Conservation (phyloP, 2,888 invertebrate species). For the Drosophila picticornis region DNA sequence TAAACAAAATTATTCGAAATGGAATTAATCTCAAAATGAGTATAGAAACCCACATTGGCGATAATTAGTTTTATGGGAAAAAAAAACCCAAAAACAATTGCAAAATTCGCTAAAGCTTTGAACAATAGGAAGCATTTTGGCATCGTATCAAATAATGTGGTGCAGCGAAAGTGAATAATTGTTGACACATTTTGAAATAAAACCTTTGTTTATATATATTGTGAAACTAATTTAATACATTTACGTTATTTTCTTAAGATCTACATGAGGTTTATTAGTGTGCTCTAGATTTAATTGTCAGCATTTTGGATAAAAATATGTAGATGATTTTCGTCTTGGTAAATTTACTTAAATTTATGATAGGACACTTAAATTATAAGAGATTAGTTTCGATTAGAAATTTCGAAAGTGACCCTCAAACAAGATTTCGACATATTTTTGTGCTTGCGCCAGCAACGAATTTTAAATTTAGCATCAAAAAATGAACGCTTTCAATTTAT, state of each 20-base stretch:
- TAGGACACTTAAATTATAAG: slow-evolving; percentile 23
- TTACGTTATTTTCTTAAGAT: slow-evolving; percentile 35
- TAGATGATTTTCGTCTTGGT: slow-evolving; percentile 1
- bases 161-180: slow-evolving; percentile 72
- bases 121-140: slow-evolving; percentile 45
- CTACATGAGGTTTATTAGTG: slow-evolving; percentile 37
- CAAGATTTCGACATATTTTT: slow-evolving; percentile 77
- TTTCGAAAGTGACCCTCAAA: slow-evolving; percentile 79
- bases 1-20: slow-evolving; percentile 79
- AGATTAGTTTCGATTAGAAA: slow-evolving; percentile 61
- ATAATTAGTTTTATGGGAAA: slow-evolving; percentile 62
- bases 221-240: slow-evolving; percentile 37
- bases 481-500: slow-evolving; percentile 58
- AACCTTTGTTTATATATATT: slow-evolving; percentile 23
- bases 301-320: slow-evolving; percentile 16
- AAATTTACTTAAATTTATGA: slow-evolving; percentile 55
- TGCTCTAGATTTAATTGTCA: slow-evolving; percentile 45
- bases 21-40: slow-evolving; percentile 69
- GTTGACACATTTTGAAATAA: slow-evolving; percentile 54
- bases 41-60: slow-evolving; percentile 45
- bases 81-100: slow-evolving; percentile 26
- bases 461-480: slow-evolving; percentile 71
- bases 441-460: slow-evolving; percentile 70
- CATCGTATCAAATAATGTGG: slow-evolving; percentile 48
- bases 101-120: slow-evolving; percentile 20